Evolutionary conservation across 2,888 invertebrate genomes (phyloP).

Genomic region (Xiphydria camelus): DNA sequence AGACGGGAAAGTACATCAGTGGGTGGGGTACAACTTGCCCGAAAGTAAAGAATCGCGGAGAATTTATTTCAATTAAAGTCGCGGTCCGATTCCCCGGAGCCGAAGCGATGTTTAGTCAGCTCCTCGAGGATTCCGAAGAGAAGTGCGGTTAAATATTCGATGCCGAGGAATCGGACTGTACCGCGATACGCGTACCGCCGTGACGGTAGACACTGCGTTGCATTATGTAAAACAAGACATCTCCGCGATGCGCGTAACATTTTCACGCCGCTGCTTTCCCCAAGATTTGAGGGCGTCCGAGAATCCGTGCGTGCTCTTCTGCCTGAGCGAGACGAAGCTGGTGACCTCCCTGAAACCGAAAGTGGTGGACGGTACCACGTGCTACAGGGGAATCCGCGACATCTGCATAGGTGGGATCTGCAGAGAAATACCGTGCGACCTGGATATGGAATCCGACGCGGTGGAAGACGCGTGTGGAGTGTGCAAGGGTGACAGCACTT

Average conservation of each 20-base stretch:
- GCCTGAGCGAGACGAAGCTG: slow-evolving; percentile 46
- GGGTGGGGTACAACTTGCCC: slow-evolving; percentile 59
- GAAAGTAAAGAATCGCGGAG: slow-evolving; percentile 48
- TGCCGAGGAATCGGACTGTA: too few relatives aligned
- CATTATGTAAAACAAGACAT: too few relatives aligned
- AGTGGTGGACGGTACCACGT: slow-evolving; percentile 62
- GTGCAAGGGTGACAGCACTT: slow-evolving; percentile 67
- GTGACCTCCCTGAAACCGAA: slow-evolving; percentile 57
- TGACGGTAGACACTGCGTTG: too few relatives aligned
- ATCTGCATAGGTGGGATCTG: slow-evolving; percentile 63
- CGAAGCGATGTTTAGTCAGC: not conserved
- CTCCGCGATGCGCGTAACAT: too few relatives aligned
- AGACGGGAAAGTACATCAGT: slow-evolving; percentile 59
- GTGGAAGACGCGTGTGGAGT: slow-evolving; percentile 67
- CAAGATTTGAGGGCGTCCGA: slow-evolving; percentile 39
- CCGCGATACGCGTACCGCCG: too few relatives aligned
- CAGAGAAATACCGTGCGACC: slow-evolving; percentile 62
- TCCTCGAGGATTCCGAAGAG: too few relatives aligned
- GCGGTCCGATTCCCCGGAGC: too few relatives aligned
- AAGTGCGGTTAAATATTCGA: too few relatives aligned
- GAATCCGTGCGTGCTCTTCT: slow-evolving; percentile 51
- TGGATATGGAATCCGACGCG: slow-evolving; percentile 61
- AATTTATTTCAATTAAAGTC: too few relatives aligned
- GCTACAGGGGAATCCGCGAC: slow-evolving; percentile 59
- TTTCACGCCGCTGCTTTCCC: too few relatives aligned